Evolutionary conservation across 2,888 invertebrate species (phyloP).

Genomic region (Neoitamus cyanurus): DNA sequence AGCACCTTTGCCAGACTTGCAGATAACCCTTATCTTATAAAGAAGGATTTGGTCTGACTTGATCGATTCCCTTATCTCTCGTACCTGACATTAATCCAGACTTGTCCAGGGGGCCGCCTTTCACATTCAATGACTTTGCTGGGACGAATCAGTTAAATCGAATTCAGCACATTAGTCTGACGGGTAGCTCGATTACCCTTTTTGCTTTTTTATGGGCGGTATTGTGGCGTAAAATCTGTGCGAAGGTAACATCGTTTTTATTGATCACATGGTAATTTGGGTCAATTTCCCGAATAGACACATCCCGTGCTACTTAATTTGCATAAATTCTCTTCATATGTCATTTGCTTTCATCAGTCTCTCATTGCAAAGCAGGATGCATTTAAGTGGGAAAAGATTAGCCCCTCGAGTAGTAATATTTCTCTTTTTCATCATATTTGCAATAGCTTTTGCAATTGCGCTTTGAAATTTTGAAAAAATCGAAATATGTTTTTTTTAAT

Average conservation of each 20-base stretch:
- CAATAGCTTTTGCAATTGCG: no score
- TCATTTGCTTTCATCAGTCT: no score
- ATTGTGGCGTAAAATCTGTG: background rate
- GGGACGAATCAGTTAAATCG: background rate
- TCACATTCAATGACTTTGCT: background rate
- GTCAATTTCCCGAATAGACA: background rate
- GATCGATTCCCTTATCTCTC: background rate
- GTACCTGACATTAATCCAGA: background rate
- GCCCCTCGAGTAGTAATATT: no score
- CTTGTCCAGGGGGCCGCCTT: background rate
- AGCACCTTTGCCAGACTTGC: background rate
- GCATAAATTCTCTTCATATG: no score
- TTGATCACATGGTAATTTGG: background rate
- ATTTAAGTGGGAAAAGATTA: no score
- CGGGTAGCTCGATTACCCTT: background rate
- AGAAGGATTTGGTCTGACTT: background rate
- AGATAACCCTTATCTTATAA: background rate
- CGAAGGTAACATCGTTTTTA: background rate
- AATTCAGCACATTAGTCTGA: background rate
- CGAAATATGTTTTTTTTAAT: no score
- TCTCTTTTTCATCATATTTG: no score
- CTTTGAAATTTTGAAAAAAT: no score
- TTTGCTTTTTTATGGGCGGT: background rate
- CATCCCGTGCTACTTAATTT: background rate
- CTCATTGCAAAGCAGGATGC: no score